Percentiles rank a stretch among this genome's conserved stretches.
phyloP scores from a whole-genome alignment of 2,888 invertebrate genomes.

The Morpho deidamia region DNA sequence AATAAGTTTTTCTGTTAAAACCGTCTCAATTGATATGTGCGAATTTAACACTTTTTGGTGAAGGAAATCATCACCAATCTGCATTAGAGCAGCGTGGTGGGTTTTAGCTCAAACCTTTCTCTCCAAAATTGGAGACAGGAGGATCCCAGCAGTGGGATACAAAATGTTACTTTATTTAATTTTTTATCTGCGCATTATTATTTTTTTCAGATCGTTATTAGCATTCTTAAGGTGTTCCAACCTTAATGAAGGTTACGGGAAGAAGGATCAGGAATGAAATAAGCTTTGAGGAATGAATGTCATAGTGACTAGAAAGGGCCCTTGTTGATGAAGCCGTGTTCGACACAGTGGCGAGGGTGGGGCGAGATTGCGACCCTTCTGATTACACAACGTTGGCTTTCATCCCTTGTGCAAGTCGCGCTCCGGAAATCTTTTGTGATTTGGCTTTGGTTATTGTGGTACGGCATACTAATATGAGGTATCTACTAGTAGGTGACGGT shows the following conservation, averaged over 20 bases:
- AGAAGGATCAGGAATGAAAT: constrained; percentile 29
- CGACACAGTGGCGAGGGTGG: constrained; percentile 57
- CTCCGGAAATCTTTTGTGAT: constrained; percentile 78
- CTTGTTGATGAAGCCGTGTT: constrained; percentile 75
- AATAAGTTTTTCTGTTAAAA: no score
- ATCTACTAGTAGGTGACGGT: constrained; percentile 44
- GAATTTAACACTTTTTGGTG: no score
- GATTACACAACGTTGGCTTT: constrained; percentile 78
- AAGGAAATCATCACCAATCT: no score
- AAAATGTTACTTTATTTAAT: no score
- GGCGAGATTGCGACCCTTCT: constrained; percentile 76
- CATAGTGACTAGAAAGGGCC: constrained; percentile 69
- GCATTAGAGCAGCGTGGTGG: no score
- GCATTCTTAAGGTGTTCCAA: constrained; percentile 8
- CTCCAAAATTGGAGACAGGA: no score
- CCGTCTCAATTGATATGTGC: no score
- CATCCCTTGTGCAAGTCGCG: constrained; percentile 76
- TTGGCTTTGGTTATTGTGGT: constrained; percentile 74
- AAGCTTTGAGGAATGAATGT: constrained; percentile 53
- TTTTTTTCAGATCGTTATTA: background rate
- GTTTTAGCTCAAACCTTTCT: no score
- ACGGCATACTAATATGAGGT: constrained; percentile 69
- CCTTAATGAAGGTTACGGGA: constrained; percentile 26
- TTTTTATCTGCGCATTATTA: no score
- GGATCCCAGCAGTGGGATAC: no score